These are phyloP conservation scores for Silurus glanis DNA, from an alignment of 2,113 vertebrate species.

Conservation along the genomic window DNA sequence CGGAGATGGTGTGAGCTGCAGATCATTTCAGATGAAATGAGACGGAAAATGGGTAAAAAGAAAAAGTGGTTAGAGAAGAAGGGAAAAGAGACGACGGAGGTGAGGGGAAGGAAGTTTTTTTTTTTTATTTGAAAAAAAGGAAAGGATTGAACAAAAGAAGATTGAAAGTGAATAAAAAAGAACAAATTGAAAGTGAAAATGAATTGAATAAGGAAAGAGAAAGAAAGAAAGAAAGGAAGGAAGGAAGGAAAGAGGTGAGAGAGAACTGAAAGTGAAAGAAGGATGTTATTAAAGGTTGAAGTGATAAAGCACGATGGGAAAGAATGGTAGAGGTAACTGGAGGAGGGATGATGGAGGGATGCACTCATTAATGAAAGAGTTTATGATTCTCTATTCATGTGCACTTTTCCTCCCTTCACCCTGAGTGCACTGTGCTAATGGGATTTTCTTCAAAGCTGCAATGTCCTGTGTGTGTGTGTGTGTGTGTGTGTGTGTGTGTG, in stretches of 20 bases:
- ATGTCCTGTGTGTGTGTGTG: conserved; percentile 24
- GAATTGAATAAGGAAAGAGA: neutral
- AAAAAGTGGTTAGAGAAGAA: neutral
- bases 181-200: neutral
- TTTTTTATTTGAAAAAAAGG: neutral
- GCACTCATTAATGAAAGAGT: neutral
- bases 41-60: neutral
- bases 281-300: neutral
- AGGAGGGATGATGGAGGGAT: neutral
- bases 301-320: neutral
- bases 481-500: conserved; percentile 52
- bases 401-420: neutral
- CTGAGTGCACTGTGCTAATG: neutral
- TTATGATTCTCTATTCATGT: neutral
- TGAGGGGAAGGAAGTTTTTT: neutral
- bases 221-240: neutral
- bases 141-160: neutral
- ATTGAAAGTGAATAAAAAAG: too few relatives aligned
- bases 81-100: neutral
- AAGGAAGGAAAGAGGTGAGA: neutral
- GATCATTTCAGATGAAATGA: conserved; percentile 18
- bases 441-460: neutral
- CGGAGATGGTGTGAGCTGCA: neutral
- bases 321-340: too few relatives aligned
- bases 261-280: conserved; percentile 29